Evolutionary conservation across 2,113 vertebrate species (phyloP).

Genomic region (Sylvietta virens): DNA sequence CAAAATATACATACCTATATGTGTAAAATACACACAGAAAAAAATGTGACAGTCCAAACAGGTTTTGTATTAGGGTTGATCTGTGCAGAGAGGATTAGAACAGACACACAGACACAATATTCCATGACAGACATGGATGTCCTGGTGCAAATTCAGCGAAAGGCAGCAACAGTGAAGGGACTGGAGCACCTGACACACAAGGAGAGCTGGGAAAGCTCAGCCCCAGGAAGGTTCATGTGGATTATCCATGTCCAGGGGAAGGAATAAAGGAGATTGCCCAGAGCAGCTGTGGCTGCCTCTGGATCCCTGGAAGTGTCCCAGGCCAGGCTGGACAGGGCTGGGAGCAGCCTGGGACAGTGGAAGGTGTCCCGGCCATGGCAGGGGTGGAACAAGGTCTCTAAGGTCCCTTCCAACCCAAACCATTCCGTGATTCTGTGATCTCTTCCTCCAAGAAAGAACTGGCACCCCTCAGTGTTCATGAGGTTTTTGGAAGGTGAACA

Average conservation of each 20-base stretch:
- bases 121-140: fast-evolving
- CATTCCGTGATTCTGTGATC: fast-evolving
- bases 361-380: neutral
- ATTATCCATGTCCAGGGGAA: neutral
- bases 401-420: neutral
- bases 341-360: neutral
- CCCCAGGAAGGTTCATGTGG: neutral
- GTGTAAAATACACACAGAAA: neutral
- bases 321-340: fast-evolving
- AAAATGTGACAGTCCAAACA: neutral
- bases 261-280: neutral
- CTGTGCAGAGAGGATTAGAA: neutral
- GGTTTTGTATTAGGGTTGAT: neutral
- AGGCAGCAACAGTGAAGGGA: neutral
- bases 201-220: neutral
- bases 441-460: neutral
- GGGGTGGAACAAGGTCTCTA: neutral
- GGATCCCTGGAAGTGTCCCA: fast-evolving
- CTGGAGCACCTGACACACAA: fast-evolving
- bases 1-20: neutral
- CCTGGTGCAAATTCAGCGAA: neutral
- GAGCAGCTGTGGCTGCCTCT: neutral
- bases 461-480: fast-evolving
- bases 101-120: fast-evolving
- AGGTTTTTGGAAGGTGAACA: neutral